phyloP scores from a whole-genome alignment of 1,140 invertebrate species.

The Brachionus plicatilis region DNA sequence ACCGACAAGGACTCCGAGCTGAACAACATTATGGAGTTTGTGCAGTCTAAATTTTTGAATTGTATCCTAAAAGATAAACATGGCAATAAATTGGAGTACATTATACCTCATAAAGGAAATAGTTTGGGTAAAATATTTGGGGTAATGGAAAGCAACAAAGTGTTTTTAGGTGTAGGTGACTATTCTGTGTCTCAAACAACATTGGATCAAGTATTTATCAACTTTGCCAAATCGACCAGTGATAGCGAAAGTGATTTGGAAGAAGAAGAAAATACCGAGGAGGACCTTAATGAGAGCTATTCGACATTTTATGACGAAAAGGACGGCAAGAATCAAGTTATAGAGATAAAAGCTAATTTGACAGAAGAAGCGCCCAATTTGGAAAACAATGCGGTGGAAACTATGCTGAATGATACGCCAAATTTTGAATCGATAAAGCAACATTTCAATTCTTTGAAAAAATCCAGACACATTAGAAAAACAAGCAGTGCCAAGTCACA shows the following conservation, averaged over 20 bases:
- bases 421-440: constrained; percentile 36
- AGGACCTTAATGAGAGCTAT: constrained; percentile 9
- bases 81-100: constrained; percentile 39
- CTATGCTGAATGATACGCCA: not conserved
- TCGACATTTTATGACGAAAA: not conserved
- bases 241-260: not conserved
- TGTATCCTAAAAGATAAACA: constrained; percentile 35
- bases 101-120: constrained; percentile 29
- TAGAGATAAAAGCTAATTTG: not conserved
- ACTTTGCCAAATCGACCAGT: constrained; percentile 28
- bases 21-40: not conserved
- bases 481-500: constrained; percentile 39
- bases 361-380: not conserved
- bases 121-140: constrained; percentile 38
- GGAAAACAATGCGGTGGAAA: not conserved
- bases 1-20: not conserved
- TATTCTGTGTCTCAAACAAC: constrained; percentile 79
- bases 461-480: constrained; percentile 36
- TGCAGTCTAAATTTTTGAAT: constrained; percentile 5
- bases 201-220: constrained; percentile 62
- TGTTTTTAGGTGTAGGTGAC: constrained; percentile 66
- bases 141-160: constrained; percentile 62
- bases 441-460: constrained; percentile 39
- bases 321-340: not conserved
- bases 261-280: not conserved